Evolutionary conservation across 2,797 vertebrate genomes (phyloP).

Genomic region (Enteromius trimaculatus): DNA sequence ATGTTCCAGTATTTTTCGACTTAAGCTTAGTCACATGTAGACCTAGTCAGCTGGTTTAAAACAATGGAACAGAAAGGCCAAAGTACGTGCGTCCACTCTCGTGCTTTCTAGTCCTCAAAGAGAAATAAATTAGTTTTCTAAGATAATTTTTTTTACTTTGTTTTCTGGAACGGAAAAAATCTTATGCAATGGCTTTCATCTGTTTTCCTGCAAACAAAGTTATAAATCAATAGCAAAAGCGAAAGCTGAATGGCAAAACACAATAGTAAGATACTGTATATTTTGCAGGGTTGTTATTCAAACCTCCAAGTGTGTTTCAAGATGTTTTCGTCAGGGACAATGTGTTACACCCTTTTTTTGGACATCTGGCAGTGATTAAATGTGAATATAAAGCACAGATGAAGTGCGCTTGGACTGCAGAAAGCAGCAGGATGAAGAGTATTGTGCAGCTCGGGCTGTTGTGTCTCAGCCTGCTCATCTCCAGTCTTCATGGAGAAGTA

Average conservation of each 20-base stretch:
- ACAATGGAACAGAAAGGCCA: slow-evolving; percentile 22
- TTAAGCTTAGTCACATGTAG: slow-evolving; percentile 55
- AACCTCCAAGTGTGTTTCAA: slow-evolving; percentile 27
- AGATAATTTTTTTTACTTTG: not conserved
- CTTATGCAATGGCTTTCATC: not conserved
- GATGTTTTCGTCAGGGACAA: not conserved
- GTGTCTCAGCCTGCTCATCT: slow-evolving; percentile 54
- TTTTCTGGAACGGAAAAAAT: not conserved
- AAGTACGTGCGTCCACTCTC: slow-evolving; percentile 17
- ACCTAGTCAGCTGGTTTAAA: slow-evolving; percentile 44
- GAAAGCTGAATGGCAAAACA: not conserved
- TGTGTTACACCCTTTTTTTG: slow-evolving; percentile 26
- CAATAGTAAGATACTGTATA: not conserved
- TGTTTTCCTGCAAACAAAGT: not conserved
- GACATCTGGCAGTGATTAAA: slow-evolving; percentile 43
- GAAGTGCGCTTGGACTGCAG: slow-evolving; percentile 13
- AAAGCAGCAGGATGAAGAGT: slow-evolving; percentile 60
- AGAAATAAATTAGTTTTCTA: not conserved
- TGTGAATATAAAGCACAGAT: slow-evolving; percentile 56
- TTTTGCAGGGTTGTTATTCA: not conserved
- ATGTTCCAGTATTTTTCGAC: slow-evolving; percentile 17
- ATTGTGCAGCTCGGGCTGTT: slow-evolving; percentile 58
- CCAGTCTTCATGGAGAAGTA: slow-evolving; percentile 33
- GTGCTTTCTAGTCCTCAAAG: not conserved
- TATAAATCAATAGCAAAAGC: not conserved